These are phyloP conservation scores for Conus betulinus DNA, from an alignment of 1,140 invertebrate species.

Conservation along the genomic window DNA sequence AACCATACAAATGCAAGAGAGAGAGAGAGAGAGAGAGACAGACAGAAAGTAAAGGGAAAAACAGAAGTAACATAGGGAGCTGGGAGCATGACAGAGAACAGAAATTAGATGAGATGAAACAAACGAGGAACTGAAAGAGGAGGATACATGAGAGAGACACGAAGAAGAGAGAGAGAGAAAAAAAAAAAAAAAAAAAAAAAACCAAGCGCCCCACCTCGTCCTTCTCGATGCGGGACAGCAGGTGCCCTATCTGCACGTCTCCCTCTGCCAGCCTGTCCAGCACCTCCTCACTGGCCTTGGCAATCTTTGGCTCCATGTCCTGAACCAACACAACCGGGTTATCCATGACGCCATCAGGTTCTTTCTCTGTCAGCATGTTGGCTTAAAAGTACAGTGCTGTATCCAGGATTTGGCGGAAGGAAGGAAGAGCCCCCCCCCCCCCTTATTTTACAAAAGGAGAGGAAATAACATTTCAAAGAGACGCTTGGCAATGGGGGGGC, in stretches of 20 bases:
- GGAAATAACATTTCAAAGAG: too few species aligned
- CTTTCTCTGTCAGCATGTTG: too few species aligned
- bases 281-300: slow-evolving; percentile 52
- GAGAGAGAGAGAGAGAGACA: neutral
- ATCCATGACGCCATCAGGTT: too few species aligned
- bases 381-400: too few species aligned
- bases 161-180: neutral
- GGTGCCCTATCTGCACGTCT: slow-evolving; percentile 59
- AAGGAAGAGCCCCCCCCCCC: too few species aligned
- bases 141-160: neutral
- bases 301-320: slow-evolving; percentile 68
- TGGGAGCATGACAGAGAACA: too few species aligned
- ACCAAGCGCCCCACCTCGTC: slow-evolving; percentile 61
- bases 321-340: slow-evolving; percentile 18
- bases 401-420: too few species aligned
- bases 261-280: slow-evolving; percentile 57
- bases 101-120: neutral
- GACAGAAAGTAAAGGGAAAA: neutral
- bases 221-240: slow-evolving; percentile 61
- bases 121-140: neutral
- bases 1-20: too few species aligned
- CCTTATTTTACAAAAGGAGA: neutral
- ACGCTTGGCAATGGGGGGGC: too few species aligned
- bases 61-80: neutral
- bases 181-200: neutral